Evolutionary conservation across 2,797 vertebrate species (phyloP).

Genomic region (Myotis daubentonii): DNA sequence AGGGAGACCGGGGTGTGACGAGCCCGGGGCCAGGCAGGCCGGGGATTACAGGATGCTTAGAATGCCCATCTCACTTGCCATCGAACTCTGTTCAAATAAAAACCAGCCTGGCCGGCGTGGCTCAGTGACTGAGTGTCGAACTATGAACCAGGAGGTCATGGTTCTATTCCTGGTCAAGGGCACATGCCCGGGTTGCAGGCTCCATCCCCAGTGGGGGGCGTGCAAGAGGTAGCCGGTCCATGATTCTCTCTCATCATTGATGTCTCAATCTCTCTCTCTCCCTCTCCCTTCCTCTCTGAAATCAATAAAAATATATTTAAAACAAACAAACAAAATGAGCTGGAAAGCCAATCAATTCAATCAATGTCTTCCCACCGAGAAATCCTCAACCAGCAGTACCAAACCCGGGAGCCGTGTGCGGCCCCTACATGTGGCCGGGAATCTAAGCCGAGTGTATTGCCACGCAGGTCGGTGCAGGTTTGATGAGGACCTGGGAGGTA

Average conservation of each 20-base stretch:
- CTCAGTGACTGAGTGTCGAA: too few species aligned
- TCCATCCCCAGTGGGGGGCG: too few species aligned
- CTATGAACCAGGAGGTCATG: too few species aligned
- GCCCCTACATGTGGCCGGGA: background rate
- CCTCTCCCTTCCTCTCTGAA: too few species aligned
- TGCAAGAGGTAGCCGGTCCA: too few species aligned
- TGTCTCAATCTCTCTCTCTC: too few species aligned
- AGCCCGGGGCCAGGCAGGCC: background rate
- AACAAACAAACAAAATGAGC: background rate
- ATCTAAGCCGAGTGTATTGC: background rate
- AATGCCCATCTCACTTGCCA: background rate
- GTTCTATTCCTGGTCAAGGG: too few species aligned
- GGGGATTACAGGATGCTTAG: constrained; percentile 39
- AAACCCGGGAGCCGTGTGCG: background rate
- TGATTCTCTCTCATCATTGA: too few species aligned
- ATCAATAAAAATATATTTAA: too few species aligned
- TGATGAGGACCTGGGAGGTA: background rate
- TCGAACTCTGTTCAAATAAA: constrained; percentile 40
- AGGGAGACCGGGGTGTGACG: constrained; percentile 16
- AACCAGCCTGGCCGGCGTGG: background rate
- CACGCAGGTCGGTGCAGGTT: background rate
- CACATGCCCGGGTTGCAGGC: too few species aligned
- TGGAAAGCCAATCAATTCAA: constrained; percentile 50
- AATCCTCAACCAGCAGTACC: background rate
- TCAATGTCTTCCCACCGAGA: constrained; percentile 53